Base-by-base conservation (phyloP, 2,888 invertebrate genomes). In the Drosophila pseudotalamancana region DNA sequence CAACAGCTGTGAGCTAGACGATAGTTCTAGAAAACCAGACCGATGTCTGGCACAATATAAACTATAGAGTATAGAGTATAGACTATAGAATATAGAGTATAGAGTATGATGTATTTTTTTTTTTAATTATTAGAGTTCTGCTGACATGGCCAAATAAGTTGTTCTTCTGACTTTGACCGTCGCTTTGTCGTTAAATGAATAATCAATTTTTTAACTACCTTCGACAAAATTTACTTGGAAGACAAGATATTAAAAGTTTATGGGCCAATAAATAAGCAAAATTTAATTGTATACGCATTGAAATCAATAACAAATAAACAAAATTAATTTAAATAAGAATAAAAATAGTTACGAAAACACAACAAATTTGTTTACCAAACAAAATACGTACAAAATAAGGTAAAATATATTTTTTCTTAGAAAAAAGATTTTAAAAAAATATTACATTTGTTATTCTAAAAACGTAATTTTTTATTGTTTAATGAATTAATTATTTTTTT, bases 131-230 rank as follows among this genome's bases (percentile, higher is more conserved):
- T n/a, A n/a, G n/a, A n/a, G n/a, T n/a, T n/a, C n/a, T n/a, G n/a
- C n/a, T n/a, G n/a, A 60, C 55, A 53, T 61, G 77, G 49, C 50
- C 75, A 71, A 48, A 66, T 64, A 75, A 50, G 62, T 57, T 65
- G 51, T 9, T 68, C 61, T 67, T 61, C 55, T 80, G 78, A 88
- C 86, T 88, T 78, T 86, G 84, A 86, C 71, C 73, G 62, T 39
- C 62, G 64, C 60, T 76, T 81, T 82, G 60, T 31, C 18, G 56
- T 40, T 18, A 19, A 43, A 51, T 51, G 16, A 39, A 56, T 57
- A 37, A 14, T 21, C 14, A 35, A 25, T 18, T 0, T 16, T 14
- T 21, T 46, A 46, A 46, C 46, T 31, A 32, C 46, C 32, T 4
- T 4, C 19, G 32, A 14, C 21, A 21, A 23, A 12, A 31, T 31